Evolutionary conservation across 2,113 vertebrate species (phyloP).

Genomic region (Raja brachyura): DNA sequence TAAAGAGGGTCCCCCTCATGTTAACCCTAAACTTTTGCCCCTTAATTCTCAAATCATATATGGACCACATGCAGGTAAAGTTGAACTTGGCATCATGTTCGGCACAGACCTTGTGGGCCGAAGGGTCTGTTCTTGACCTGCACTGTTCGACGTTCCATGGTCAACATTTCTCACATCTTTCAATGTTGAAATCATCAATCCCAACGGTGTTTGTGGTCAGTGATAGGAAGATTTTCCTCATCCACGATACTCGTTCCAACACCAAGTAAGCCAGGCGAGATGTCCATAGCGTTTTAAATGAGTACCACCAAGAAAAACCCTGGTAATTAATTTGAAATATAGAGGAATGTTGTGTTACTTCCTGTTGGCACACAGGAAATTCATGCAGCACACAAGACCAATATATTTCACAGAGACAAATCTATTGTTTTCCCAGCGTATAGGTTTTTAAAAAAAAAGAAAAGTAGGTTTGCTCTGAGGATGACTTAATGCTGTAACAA

Average conservation of each 20-base stretch:
- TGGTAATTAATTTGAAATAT: not conserved
- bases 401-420: not conserved
- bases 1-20: too few species aligned
- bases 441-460: not conserved
- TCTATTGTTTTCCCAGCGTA: not conserved
- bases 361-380: not conserved
- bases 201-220: not conserved
- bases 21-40: too few species aligned
- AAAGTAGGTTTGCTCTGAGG: not conserved
- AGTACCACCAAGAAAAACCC: too few species aligned
- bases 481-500: not conserved
- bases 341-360: not conserved
- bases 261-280: not conserved
- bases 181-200: not conserved
- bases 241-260: not conserved
- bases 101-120: too few species aligned
- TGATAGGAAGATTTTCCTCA: not conserved
- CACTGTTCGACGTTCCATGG: too few species aligned
- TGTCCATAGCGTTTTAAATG: not conserved
- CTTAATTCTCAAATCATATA: too few species aligned
- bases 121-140: too few species aligned
- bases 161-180: not conserved
- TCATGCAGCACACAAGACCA: not conserved
- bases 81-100: too few species aligned
- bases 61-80: too few species aligned